Conservation (phyloP, 2,797 vertebrate species). For the Phataginus tetradactyla region DNA sequence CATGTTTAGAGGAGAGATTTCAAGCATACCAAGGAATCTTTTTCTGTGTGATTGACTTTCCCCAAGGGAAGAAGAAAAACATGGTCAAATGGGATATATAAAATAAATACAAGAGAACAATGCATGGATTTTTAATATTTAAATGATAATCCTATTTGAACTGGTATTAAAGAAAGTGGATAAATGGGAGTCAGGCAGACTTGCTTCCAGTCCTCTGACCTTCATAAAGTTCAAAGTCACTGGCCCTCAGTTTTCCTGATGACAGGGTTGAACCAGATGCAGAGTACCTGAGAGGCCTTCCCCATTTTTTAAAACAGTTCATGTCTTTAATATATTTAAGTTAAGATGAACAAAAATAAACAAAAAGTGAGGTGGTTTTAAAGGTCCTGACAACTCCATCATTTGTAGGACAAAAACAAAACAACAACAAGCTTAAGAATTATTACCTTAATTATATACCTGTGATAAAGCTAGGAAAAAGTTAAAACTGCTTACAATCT, state of each 20-base stretch:
- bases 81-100: not conserved
- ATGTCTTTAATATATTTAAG: not conserved
- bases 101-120: not conserved
- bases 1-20: conserved; percentile 8
- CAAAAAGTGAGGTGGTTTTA: conserved; percentile 2
- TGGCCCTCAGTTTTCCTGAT: not conserved
- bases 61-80: conserved; percentile 1
- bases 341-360: not conserved
- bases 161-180: not conserved
- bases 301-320: not conserved
- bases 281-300: not conserved
- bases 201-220: not conserved
- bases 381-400: not conserved
- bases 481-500: not conserved
- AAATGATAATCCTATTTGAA: not conserved
- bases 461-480: not conserved
- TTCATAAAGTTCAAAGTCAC: not conserved
- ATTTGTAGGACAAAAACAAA: not conserved
- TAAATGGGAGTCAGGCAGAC: not conserved
- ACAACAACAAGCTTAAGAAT: not conserved
- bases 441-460: not conserved
- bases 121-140: not conserved
- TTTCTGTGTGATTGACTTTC: conserved; percentile 10
- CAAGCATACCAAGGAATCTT: not conserved
- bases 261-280: not conserved